phyloP scores from a whole-genome alignment of 2,113 vertebrate species.

The Prinia subflava region DNA sequence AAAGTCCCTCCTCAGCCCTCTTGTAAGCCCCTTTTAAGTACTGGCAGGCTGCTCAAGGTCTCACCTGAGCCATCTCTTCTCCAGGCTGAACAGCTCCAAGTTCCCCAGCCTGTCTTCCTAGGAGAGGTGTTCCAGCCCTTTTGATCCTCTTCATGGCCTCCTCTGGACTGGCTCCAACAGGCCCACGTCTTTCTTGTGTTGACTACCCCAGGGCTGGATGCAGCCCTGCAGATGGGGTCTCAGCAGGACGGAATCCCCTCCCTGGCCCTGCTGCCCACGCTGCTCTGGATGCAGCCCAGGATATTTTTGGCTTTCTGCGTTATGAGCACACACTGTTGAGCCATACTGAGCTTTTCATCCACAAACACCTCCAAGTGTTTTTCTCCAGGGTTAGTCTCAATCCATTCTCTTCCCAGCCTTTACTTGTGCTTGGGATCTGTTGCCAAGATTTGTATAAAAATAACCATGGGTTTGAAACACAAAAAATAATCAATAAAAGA shows the following conservation, averaged over 20 bases:
- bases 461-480: neutral
- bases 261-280: fast-evolving
- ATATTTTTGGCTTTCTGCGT: neutral
- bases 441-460: neutral
- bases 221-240: neutral
- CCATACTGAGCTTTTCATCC: neutral
- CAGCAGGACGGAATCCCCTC: neutral
- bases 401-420: neutral
- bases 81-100: neutral
- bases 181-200: fast-evolving
- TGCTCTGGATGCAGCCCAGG: neutral
- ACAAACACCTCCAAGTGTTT: neutral
- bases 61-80: neutral
- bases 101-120: neutral
- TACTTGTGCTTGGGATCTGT: neutral
- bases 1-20: neutral
- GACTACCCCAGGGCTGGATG: neutral
- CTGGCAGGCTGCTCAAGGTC: neutral
- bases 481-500: neutral
- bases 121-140: neutral
- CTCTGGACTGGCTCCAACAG: fast-evolving
- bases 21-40: neutral
- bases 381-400: neutral
- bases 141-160: neutral
- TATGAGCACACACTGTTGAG: neutral